phyloP scores from a whole-genome alignment of 2,888 invertebrate genomes.

The Cephus pulcher region DNA sequence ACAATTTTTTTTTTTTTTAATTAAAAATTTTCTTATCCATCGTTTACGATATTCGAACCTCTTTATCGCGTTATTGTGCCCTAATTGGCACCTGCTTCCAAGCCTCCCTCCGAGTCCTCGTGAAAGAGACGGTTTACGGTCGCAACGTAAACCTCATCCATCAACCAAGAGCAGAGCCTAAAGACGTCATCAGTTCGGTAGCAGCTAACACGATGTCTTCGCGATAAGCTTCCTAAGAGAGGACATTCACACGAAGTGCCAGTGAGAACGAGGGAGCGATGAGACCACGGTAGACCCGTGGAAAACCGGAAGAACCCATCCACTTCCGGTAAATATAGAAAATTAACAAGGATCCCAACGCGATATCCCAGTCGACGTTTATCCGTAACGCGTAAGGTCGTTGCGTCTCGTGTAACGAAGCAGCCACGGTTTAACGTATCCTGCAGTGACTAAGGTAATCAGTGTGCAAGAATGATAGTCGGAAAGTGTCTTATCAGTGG shows the following conservation, averaged over 20 bases:
- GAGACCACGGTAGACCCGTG: not conserved
- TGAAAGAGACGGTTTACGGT: slow-evolving; percentile 55
- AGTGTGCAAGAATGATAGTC: not conserved
- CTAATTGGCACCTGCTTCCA: slow-evolving; percentile 51
- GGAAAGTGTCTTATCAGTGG: not conserved
- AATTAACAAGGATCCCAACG: not conserved
- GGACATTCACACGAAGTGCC: slow-evolving; percentile 1
- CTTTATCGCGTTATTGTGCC: slow-evolving; percentile 22
- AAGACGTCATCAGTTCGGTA: slow-evolving; percentile 49
- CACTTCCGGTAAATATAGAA: not conserved
- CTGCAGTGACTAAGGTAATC: not conserved
- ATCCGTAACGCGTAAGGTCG: not conserved
- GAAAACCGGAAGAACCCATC: not conserved
- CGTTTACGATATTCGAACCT: slow-evolving; percentile 6
- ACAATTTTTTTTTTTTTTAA: not conserved
- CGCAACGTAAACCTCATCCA: slow-evolving; percentile 52
- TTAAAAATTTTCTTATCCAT: not conserved
- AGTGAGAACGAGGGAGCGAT: not conserved
- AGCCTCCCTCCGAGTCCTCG: slow-evolving; percentile 49
- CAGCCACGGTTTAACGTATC: not conserved
- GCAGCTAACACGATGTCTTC: slow-evolving; percentile 42
- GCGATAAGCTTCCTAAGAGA: slow-evolving; percentile 14
- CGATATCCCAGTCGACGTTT: not conserved
- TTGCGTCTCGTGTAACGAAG: not conserved
- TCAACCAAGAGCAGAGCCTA: slow-evolving; percentile 47